Conservation (phyloP, 2,797 vertebrate species). For the Phyllotis vaccarum region DNA sequence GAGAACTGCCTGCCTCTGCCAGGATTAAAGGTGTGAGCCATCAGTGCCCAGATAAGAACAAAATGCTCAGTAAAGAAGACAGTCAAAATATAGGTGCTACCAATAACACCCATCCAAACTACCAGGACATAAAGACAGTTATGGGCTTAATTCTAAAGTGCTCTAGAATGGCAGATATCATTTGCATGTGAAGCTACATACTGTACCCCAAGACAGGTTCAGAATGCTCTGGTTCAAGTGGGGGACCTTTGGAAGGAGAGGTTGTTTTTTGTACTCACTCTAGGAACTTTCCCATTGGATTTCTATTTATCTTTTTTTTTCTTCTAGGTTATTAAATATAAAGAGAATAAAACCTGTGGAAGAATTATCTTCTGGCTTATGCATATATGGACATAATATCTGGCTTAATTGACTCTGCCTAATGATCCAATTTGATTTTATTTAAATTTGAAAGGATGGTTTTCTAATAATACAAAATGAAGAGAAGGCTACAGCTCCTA, state of each 20-base stretch:
- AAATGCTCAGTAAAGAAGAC: not conserved
- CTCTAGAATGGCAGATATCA: constrained; percentile 32
- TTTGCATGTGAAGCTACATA: not conserved
- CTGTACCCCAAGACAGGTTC: not conserved
- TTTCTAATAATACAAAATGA: constrained; percentile 65
- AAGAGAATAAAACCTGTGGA: not conserved
- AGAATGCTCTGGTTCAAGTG: not conserved
- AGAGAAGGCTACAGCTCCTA: constrained; percentile 54
- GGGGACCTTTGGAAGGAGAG: not conserved
- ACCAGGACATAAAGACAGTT: not conserved
- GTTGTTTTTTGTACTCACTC: constrained; percentile 43
- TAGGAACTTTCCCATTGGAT: not conserved
- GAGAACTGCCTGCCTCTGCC: too few relatives aligned
- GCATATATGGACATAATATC: not conserved
- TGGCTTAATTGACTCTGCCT: constrained; percentile 62
- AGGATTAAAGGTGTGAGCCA: too few relatives aligned
- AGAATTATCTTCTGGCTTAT: constrained; percentile 54
- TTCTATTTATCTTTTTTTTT: constrained; percentile 46
- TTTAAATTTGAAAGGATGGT: constrained; percentile 59
- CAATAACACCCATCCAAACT: not conserved
- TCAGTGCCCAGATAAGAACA: too few relatives aligned
- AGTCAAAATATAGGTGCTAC: not conserved
- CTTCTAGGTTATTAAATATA: constrained; percentile 49
- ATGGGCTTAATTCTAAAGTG: not conserved
- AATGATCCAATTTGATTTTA: constrained; percentile 72